These are phyloP conservation scores for Apostichopus parvimensis DNA, from an alignment of 35 echinoderm and acorn worm genomes.

Conservation along the genomic window DNA sequence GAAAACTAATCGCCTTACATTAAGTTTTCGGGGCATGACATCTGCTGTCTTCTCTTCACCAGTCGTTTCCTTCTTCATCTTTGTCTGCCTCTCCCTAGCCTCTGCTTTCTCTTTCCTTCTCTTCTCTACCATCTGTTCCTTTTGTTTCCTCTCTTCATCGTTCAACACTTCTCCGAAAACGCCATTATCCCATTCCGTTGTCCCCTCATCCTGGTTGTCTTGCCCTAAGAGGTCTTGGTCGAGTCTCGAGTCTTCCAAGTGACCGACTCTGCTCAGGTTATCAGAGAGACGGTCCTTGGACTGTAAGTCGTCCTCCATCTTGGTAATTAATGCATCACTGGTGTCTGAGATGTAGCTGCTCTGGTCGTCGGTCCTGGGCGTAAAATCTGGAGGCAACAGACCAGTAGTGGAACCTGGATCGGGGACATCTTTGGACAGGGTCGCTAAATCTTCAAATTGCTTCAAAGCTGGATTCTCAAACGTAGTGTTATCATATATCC, in stretches of 20 bases:
- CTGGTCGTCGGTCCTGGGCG: background rate
- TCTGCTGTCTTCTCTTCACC: background rate
- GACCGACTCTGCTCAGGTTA: conserved; percentile 62
- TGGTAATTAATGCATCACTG: background rate
- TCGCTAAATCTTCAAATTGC: conserved; percentile 39
- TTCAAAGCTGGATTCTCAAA: conserved; percentile 52
- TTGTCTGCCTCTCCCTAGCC: conserved; percentile 34
- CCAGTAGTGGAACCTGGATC: background rate
- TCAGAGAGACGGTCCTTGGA: conserved; percentile 34
- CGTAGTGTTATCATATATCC: conserved; percentile 37
- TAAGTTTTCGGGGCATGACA: background rate
- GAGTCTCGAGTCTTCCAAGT: conserved; percentile 43
- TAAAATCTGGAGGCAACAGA: background rate
- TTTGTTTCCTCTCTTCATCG: conserved; percentile 70
- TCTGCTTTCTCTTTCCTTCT: conserved; percentile 56
- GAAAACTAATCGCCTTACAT: background rate
- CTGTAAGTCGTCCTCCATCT: conserved; percentile 15
- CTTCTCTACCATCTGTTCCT: conserved; percentile 38
- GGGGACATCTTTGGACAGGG: conserved; percentile 6
- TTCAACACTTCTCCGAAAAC: conserved; percentile 63
- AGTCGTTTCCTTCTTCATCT: background rate
- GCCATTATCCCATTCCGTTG: conserved; percentile 15
- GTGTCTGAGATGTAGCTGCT: conserved; percentile 5
- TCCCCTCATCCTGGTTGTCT: background rate
- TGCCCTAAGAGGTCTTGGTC: conserved; percentile 42